phyloP scores from a whole-genome alignment of 2,888 invertebrate species.

The Linyphia triangularis region DNA sequence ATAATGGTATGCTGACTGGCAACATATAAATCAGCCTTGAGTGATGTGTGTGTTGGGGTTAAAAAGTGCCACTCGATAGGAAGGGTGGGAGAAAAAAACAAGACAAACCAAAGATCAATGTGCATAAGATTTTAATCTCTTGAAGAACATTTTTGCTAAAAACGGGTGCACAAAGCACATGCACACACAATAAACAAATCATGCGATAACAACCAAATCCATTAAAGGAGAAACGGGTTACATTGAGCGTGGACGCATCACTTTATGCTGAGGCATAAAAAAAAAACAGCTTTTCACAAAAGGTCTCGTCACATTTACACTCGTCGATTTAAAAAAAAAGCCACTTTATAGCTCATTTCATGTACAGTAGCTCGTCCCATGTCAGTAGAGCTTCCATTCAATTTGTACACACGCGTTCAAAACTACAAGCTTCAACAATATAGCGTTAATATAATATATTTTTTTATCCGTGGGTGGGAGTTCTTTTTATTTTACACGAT shows the following conservation, averaged over 20 bases:
- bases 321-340: constrained; percentile 73
- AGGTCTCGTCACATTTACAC: constrained; percentile 73
- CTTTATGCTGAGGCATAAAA: constrained; percentile 73
- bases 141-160: constrained; percentile 75
- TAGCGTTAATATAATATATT: constrained; percentile 58
- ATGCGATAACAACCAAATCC: constrained; percentile 76
- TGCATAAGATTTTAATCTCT: constrained; percentile 76
- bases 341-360: constrained; percentile 75
- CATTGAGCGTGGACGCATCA: constrained; percentile 76
- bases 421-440: constrained; percentile 75
- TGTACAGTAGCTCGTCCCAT: constrained; percentile 52
- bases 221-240: constrained; percentile 72
- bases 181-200: constrained; percentile 74
- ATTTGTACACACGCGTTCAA: constrained; percentile 74
- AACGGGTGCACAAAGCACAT: constrained; percentile 75
- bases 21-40: background rate
- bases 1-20: no score
- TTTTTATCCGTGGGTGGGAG: constrained; percentile 46
- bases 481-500: constrained; percentile 49
- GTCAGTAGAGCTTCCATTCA: constrained; percentile 38
- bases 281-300: constrained; percentile 69
- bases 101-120: constrained; percentile 45
- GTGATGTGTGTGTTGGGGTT: background rate
- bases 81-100: constrained; percentile 5
- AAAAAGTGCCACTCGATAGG: background rate